Conservation (phyloP, 1,140 invertebrate genomes). For the Melitaea cinxia region DNA sequence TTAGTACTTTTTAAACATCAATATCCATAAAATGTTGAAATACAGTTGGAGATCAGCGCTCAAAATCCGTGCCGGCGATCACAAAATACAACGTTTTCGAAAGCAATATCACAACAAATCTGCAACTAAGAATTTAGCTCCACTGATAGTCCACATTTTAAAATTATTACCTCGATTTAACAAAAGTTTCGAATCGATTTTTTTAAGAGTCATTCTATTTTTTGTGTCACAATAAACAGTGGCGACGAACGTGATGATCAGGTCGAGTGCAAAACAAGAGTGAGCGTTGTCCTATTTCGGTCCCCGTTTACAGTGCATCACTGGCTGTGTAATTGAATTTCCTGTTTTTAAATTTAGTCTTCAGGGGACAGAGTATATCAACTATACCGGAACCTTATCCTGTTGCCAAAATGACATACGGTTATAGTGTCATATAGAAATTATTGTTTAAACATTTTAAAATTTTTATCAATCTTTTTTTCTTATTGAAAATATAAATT, state of each 20-base stretch:
- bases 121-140: not conserved
- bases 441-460: not conserved
- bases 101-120: not conserved
- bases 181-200: constrained; percentile 37
- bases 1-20: no score
- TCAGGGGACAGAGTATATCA: constrained; percentile 13
- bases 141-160: not conserved
- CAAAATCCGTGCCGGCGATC: no score
- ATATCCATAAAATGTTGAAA: no score
- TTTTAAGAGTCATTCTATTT: constrained; percentile 58
- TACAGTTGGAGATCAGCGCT: no score
- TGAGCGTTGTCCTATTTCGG: constrained; percentile 70
- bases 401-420: not conserved
- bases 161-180: constrained; percentile 33
- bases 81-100: not conserved
- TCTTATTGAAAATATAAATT: no score
- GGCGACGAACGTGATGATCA: constrained; percentile 41
- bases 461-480: not conserved
- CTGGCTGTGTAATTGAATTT: constrained; percentile 75
- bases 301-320: constrained; percentile 74
- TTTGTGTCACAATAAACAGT: constrained; percentile 18
- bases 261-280: constrained; percentile 61
- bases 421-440: not conserved
- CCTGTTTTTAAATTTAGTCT: constrained; percentile 77
- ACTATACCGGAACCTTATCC: constrained; percentile 10